Evolutionary conservation across 2,888 invertebrate species (phyloP), one percentile per base, ranked within the genome.

Genomic region (Eremobia ochroleuca): DNA sequence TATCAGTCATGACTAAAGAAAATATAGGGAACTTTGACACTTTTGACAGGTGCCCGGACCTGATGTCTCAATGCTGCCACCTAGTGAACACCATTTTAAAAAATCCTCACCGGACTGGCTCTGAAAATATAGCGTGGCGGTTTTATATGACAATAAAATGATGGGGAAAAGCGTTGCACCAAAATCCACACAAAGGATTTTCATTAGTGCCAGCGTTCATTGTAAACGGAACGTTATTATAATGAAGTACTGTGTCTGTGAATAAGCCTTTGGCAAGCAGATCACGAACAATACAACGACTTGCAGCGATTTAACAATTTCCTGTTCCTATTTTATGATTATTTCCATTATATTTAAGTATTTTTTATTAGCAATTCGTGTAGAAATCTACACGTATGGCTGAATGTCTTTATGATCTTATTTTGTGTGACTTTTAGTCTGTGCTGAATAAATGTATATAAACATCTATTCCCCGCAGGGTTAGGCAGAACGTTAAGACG

Each of bases 91-190:
- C 11, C 11, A 25, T 34, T 34, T 25, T 13, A 34, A 11, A 62
- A 18, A 25, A 34, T 13, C 13, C 3, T 62, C 2, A 34, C 9
- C 0, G 0, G 11, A 46, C 31, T n/a, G 46, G 40, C 55, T 69
- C 18, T 40, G 37, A 59, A 75, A 66, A 49, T n/a, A 40, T 61
- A 67, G 15, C 83, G 31, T 28, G n/a, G 28, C 11, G 55, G 49
- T 68, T 74, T 71, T 15, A 49, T 68, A 31, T 69, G 65, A 66
- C 61, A 69, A 69, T 83, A 21, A 64, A 71, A 71, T 82, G 37
- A 59, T 52, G 5, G 0, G 9, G 58, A 37, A 64, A 52, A 82
- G 37, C 52, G 37, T 43, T 72, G 77, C 82, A 72, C 31, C 37
- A 46, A 65, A 72, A 77, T 59, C 2, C 11, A 1, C 0, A 58